phyloP scores from a whole-genome alignment of 2,888 invertebrate species.

The Syritta pipiens region DNA sequence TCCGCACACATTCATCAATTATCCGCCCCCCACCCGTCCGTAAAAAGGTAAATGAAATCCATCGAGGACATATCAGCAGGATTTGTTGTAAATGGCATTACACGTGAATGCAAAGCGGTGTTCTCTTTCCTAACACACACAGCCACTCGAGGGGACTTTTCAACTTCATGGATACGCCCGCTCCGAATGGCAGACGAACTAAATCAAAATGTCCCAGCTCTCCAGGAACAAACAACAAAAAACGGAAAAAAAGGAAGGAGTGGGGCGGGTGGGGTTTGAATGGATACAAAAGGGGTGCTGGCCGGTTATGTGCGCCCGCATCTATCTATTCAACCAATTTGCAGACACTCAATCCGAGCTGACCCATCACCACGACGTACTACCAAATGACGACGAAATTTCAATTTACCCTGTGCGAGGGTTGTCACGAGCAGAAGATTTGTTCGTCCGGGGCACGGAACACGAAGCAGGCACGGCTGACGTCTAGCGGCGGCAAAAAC shows the following conservation, averaged over 20 bases:
- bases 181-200: slow-evolving; percentile 37
- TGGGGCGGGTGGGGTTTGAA: slow-evolving; percentile 11
- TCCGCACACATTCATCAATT: slow-evolving; percentile 56
- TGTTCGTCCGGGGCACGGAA: slow-evolving; percentile 38
- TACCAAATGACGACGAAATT: slow-evolving; percentile 66
- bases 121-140: slow-evolving; percentile 11
- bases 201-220: slow-evolving; percentile 65
- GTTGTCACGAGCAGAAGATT: slow-evolving; percentile 69
- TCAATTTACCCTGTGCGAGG: slow-evolving; percentile 65
- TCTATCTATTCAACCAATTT: slow-evolving; percentile 68
- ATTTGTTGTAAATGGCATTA: slow-evolving; percentile 49
- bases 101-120: slow-evolving; percentile 39
- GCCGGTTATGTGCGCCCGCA: slow-evolving; percentile 47
- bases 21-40: slow-evolving; percentile 37
- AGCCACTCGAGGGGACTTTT: slow-evolving; percentile 40
- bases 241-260: slow-evolving; percentile 6
- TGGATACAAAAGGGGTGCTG: not conserved
- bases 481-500: slow-evolving; percentile 27
- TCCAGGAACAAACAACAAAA: slow-evolving; percentile 12
- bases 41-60: slow-evolving; percentile 62
- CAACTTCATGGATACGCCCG: slow-evolving; percentile 45
- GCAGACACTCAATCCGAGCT: slow-evolving; percentile 61
- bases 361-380: slow-evolving; percentile 18
- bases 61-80: slow-evolving; percentile 38
- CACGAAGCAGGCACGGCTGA: not conserved